Percentiles rank a stretch among this genome's conserved stretches.
phyloP scores from a whole-genome alignment of 2,888 invertebrate genomes.

The Disparrhopalites patrizii region DNA sequence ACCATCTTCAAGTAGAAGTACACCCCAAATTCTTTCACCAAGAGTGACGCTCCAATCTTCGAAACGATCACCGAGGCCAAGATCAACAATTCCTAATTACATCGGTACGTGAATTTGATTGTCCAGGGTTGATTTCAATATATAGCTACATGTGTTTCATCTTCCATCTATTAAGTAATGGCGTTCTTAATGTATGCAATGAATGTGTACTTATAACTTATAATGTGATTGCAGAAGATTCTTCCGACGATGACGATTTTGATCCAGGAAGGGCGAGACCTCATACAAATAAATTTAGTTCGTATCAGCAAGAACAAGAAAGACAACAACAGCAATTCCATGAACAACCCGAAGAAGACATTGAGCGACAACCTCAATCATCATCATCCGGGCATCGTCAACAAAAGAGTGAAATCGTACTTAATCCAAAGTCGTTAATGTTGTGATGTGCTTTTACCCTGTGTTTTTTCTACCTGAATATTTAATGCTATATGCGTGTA shows the following conservation, averaged over 20 bases:
- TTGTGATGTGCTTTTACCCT: slow-evolving; percentile 23
- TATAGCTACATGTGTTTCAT: background rate
- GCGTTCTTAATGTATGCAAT: background rate
- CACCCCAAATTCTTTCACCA: slow-evolving; percentile 41
- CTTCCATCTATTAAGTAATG: background rate
- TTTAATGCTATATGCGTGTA: too few species aligned
- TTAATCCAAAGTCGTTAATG: slow-evolving; percentile 40
- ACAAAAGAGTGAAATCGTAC: slow-evolving; percentile 35
- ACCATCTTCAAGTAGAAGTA: slow-evolving; percentile 28
- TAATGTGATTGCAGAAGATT: slow-evolving; percentile 31
- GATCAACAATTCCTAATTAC: slow-evolving; percentile 46
- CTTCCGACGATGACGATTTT: slow-evolving; percentile 42
- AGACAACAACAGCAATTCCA: slow-evolving; percentile 7
- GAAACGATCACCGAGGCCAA: slow-evolving; percentile 37
- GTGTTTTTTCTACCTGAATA: slow-evolving; percentile 4
- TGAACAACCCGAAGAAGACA: slow-evolving; percentile 2
- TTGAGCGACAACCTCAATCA: background rate
- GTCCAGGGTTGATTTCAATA: background rate
- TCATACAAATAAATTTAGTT: slow-evolving; percentile 40
- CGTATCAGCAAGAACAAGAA: slow-evolving; percentile 31
- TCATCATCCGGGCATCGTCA: too few species aligned
- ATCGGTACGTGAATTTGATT: slow-evolving; percentile 31
- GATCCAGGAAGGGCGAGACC: slow-evolving; percentile 38
- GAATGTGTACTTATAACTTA: background rate
- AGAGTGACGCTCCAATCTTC: slow-evolving; percentile 40